Evolutionary conservation across 2,888 invertebrate species (phyloP).

Genomic region (Xylocampa areola): DNA sequence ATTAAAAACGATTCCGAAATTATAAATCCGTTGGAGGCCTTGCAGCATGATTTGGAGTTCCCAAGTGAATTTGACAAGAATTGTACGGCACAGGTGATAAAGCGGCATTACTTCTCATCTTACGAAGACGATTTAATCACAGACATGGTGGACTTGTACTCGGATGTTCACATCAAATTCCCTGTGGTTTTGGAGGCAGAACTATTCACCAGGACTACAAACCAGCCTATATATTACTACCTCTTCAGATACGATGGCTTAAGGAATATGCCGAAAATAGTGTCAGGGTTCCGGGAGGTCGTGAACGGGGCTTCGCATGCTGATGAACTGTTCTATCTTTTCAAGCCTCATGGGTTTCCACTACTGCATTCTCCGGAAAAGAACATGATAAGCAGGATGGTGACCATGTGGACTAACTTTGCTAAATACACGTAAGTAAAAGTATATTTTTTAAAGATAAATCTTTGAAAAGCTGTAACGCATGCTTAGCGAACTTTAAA

Average conservation of each 20-base stretch:
- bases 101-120: constrained; percentile 75
- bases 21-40: constrained; percentile 66
- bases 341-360: constrained; percentile 80
- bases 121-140: constrained; percentile 77
- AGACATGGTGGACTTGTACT: constrained; percentile 83
- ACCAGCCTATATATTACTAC: constrained; percentile 82
- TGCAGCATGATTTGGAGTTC: constrained; percentile 77
- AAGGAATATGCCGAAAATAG: constrained; percentile 81
- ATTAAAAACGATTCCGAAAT: constrained; percentile 61
- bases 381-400: constrained; percentile 78
- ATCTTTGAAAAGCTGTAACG: too few species aligned
- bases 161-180: constrained; percentile 82
- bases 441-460: background rate
- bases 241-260: constrained; percentile 80
- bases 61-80: constrained; percentile 73
- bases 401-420: constrained; percentile 85
- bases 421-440: constrained; percentile 80
- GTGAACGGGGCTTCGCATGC: constrained; percentile 82
- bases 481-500: too few species aligned
- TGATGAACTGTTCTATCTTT: constrained; percentile 84
- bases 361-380: constrained; percentile 76
- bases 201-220: constrained; percentile 74
- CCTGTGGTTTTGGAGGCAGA: constrained; percentile 79
- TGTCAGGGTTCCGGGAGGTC: constrained; percentile 70
- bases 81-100: constrained; percentile 70